A percentile compares a stretch with the other conserved stretches of the same genome.
These are phyloP conservation scores for Echinometra lucunter DNA, from an alignment of 53 echinoderm and acorn worm genomes.

Conservation along the genomic window DNA sequence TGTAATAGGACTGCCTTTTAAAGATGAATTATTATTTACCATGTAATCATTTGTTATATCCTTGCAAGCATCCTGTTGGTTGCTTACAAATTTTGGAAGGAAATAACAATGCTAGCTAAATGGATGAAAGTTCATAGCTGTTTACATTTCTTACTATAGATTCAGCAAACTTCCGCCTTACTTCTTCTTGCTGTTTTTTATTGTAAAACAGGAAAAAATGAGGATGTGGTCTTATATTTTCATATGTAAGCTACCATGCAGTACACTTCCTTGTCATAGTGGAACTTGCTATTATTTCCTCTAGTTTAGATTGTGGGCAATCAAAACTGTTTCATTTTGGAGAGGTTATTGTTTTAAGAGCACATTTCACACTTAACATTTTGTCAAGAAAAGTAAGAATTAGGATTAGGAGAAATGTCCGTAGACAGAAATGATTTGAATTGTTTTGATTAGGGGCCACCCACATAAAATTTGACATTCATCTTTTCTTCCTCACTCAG, in stretches of 20 bases:
- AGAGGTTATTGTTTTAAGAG: neutral
- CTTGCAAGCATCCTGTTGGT: neutral
- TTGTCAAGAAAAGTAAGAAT: neutral
- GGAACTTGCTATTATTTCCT: neutral
- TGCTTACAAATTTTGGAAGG: neutral
- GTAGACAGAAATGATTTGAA: too few species aligned
- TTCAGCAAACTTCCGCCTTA: conserved; percentile 36
- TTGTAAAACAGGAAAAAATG: neutral
- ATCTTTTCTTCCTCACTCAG: too few species aligned
- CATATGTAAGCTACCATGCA: conserved; percentile 44
- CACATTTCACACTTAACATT: neutral
- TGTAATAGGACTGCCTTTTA: neutral
- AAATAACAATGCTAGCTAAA: conserved; percentile 34
- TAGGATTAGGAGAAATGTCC: too few species aligned
- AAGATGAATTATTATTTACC: neutral
- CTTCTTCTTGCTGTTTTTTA: neutral
- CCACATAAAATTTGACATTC: too few species aligned
- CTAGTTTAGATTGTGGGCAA: neutral
- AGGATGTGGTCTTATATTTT: conserved; percentile 26
- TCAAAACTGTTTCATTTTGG: neutral
- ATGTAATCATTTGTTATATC: neutral
- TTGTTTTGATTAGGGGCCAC: too few species aligned
- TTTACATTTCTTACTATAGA: conserved; percentile 7
- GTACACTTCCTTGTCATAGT: conserved; percentile 6
- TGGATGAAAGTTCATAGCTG: conserved; percentile 51